phyloP scores from a whole-genome alignment of 1,140 invertebrate species.

The Triops longicaudatus region DNA sequence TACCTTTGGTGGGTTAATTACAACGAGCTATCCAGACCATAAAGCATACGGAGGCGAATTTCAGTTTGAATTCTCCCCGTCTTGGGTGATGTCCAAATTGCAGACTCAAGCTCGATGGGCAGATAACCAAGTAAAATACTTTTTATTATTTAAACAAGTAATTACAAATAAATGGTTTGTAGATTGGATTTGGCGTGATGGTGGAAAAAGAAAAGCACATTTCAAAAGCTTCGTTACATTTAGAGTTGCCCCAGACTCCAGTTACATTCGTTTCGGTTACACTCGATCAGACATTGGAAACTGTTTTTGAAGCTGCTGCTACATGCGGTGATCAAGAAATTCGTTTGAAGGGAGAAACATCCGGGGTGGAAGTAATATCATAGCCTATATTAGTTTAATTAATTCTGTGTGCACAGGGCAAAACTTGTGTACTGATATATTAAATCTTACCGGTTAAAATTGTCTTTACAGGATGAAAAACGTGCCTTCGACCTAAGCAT shows the following conservation, averaged over 20 bases:
- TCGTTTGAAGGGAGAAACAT: not conserved
- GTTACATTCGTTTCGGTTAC: not conserved
- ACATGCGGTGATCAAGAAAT: not conserved
- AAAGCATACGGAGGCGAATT: not conserved
- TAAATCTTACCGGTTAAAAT: not conserved
- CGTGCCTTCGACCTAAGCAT: not conserved
- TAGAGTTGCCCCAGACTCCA: not conserved
- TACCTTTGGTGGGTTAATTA: not conserved
- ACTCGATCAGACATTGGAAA: not conserved
- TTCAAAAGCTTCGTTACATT: not conserved
- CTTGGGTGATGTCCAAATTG: not conserved
- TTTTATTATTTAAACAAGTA: no score
- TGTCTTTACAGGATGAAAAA: conserved; percentile 16
- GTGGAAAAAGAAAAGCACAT: not conserved
- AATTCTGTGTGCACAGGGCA: not conserved
- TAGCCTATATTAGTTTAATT: not conserved
- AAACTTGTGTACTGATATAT: not conserved
- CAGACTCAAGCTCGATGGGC: not conserved
- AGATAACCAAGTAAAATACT: not conserved
- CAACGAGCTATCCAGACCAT: not conserved
- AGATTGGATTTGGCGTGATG: not conserved
- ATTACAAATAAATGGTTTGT: no score
- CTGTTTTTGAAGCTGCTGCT: not conserved
- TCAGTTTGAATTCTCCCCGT: not conserved
- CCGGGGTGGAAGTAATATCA: not conserved